Evolutionary conservation across 2,888 invertebrate genomes (phyloP).

Genomic region (Barypeithes pellucidus): DNA sequence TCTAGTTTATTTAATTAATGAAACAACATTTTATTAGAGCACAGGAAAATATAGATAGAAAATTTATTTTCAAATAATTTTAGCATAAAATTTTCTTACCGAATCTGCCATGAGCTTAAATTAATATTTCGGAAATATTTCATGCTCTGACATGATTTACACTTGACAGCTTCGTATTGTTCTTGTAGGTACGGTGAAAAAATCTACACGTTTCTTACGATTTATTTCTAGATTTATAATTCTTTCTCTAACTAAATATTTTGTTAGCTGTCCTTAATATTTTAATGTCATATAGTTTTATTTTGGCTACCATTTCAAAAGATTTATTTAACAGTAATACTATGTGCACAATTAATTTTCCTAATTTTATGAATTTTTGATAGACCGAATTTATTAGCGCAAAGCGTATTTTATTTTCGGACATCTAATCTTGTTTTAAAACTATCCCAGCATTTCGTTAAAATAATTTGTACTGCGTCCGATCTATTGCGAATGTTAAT

Average conservation of each 20-base stretch:
- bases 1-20: too few relatives aligned
- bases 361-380: neutral
- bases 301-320: conserved; percentile 7
- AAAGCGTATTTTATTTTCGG: neutral
- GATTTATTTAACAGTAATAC: neutral
- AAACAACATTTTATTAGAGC: too few relatives aligned
- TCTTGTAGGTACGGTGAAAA: too few relatives aligned
- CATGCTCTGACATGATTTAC: too few relatives aligned
- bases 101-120: too few relatives aligned
- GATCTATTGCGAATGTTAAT: conserved; percentile 4
- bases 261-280: neutral
- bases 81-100: too few relatives aligned
- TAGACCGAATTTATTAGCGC: neutral
- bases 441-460: conserved; percentile 1
- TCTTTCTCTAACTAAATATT: too few relatives aligned
- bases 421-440: conserved; percentile 1
- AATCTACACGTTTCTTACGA: too few relatives aligned
- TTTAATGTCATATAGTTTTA: neutral
- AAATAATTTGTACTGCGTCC: neutral
- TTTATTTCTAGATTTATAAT: neutral
- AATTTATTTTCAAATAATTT: too few relatives aligned
- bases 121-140: too few relatives aligned
- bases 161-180: too few relatives aligned
- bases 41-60: too few relatives aligned
- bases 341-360: neutral